Base-by-base conservation (phyloP, 2,113 vertebrate species). In the Rattus rattus region DNA sequence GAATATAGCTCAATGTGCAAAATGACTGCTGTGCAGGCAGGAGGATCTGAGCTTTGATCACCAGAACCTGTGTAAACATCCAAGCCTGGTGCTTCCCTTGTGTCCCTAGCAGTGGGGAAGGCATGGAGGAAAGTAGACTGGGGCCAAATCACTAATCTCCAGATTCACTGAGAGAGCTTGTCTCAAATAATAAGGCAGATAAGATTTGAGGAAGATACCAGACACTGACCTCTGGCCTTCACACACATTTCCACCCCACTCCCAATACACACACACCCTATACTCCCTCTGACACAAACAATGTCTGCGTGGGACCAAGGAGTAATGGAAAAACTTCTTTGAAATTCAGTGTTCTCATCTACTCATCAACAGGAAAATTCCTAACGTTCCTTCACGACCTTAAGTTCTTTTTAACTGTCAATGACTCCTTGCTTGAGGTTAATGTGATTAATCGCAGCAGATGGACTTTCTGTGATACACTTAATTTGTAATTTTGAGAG, bases 401-500 rank as follows among this genome's bases (percentile, higher is more conserved):
- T 56, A 65, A 22, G 65, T 84, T 75, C 43, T 83, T 73, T 63
- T 63, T 52, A 92, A 94, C 84, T 81, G 89, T 88, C 47, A 97
- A 56, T 49, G 69, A 76, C 54, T 95, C 54, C 85, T 83, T 96
- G 61, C 67, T 96, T 81, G 69, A 96, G 33, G 69, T 87, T 87
- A 93, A 89, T 56, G 49, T 52, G 39, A 96, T 94, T 97, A 93
- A 95, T 84, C 11, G 16, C 47, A 88, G 80, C 84, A 93, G 76
- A 96, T 79, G 72, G 92, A 92, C 72, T 96, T 97, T 96, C 80
- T 92, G 59, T 83, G 77, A 96, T 56, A 52, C 1, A 67, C 61
- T 95, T 92, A 96, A 95, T 85, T 77, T 92, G 65, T 96, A 90
- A 97, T 88, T 92, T 77, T 95, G 49, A 88, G 73, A 94, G 47